Conservation (phyloP, 2,797 vertebrate genomes). For the Tenualosa ilisha region DNA sequence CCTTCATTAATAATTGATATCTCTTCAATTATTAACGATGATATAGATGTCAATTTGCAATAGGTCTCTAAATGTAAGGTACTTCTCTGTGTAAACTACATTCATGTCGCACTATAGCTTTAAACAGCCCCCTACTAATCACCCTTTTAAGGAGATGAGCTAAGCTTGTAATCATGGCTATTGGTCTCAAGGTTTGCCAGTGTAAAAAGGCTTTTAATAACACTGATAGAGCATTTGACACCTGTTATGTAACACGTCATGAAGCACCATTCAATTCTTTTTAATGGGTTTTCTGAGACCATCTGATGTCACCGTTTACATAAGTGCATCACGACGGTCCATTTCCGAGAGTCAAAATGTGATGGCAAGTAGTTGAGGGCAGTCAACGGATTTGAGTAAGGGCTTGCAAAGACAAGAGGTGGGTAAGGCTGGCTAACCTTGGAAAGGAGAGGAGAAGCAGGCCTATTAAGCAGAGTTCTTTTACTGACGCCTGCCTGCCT, state of each 20-base stretch:
- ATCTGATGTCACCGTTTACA: slow-evolving; percentile 1
- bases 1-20: slow-evolving; percentile 17
- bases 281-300: slow-evolving; percentile 18
- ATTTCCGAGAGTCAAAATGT: background rate
- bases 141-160: slow-evolving; percentile 27
- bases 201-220: slow-evolving; percentile 31
- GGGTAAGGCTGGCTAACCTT: background rate
- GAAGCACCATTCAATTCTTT: slow-evolving; percentile 15
- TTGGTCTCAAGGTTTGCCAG: slow-evolving; percentile 25
- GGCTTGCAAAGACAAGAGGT: background rate
- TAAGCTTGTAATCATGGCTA: slow-evolving; percentile 23
- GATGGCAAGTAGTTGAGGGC: background rate
- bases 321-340: background rate
- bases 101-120: background rate
- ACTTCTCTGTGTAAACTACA: background rate
- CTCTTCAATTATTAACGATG: background rate
- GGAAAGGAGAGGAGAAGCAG: background rate
- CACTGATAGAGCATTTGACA: slow-evolving; percentile 8
- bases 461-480: background rate
- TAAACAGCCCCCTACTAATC: background rate
- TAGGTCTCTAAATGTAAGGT: background rate
- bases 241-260: slow-evolving; percentile 26
- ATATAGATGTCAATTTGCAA: slow-evolving; percentile 2
- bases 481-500: background rate
- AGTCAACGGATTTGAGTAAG: background rate